Evolutionary conservation across 1,140 invertebrate genomes (phyloP).

Genomic region (Apis mellifera): Amel_HAv3.1 CM009941.2:11266001-11266500

Average conservation of each 20-base stretch:
- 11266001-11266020: background rate
- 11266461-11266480: constrained; percentile 19
- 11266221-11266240: background rate
- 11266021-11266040: background rate
- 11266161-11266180: background rate
- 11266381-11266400: background rate
- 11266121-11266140: background rate
- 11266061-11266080: background rate
- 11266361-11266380: background rate
- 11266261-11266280: background rate
- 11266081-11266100: too few species aligned
- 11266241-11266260: background rate
- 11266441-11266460: constrained; percentile 33
- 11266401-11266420: background rate
- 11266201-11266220: background rate
- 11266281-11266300: background rate
- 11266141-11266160: constrained; percentile 3
- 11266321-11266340: background rate
- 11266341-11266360: background rate
- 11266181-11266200: background rate
- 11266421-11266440: constrained; percentile 45
- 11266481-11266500: background rate
- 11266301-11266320: background rate
- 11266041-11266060: too few species aligned
- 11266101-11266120: background rate